A percentile compares a stretch with the other conserved stretches of the same genome.
Conservation (phyloP, 2,797 vertebrate species). For the Pseudochirops cupreus region DNA sequence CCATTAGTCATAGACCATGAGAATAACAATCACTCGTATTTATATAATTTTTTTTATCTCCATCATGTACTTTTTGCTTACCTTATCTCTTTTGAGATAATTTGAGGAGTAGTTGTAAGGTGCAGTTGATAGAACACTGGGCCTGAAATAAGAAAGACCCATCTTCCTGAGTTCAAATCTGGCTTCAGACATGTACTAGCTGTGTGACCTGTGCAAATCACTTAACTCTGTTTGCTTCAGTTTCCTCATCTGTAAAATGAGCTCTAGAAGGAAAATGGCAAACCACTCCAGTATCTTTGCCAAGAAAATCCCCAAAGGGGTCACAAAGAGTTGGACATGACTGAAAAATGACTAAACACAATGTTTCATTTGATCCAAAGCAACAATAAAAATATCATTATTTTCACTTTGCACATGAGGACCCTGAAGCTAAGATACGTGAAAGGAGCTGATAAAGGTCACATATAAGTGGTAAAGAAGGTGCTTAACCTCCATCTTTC, state of each 20-base stretch:
- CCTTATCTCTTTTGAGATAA: neutral
- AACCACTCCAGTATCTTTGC: neutral
- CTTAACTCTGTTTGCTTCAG: neutral
- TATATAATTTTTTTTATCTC: neutral
- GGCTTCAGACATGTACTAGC: neutral
- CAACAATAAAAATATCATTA: slow-evolving; percentile 5
- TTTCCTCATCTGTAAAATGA: neutral
- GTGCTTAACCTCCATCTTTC: neutral
- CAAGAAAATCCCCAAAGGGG: neutral
- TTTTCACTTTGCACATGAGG: neutral
- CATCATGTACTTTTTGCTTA: neutral
- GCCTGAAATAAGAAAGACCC: neutral
- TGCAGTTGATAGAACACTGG: neutral
- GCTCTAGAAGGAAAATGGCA: neutral
- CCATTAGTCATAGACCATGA: neutral
- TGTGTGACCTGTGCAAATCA: neutral
- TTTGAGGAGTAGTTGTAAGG: neutral
- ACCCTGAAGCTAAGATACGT: neutral
- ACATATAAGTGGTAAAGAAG: neutral
- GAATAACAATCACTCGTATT: neutral
- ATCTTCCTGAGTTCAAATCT: neutral
- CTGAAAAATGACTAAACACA: slow-evolving; percentile 34
- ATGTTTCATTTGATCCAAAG: neutral
- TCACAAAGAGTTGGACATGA: neutral
- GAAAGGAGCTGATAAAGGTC: neutral